These are phyloP conservation scores for Ranitomeya imitator DNA, from an alignment of 2,113 vertebrate species.

Conservation along the genomic window DNA sequence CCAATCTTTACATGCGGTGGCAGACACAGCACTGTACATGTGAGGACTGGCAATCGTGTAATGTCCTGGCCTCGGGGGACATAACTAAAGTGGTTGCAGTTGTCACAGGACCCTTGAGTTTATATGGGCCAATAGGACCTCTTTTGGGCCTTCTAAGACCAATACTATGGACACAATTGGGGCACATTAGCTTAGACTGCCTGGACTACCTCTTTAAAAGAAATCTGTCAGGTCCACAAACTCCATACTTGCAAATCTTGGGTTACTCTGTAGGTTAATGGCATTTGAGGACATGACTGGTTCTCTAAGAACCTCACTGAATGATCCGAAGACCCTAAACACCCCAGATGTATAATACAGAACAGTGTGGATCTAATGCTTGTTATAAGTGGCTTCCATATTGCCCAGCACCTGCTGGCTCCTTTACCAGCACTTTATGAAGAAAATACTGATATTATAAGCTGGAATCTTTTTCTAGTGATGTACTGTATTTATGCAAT, in stretches of 20 bases:
- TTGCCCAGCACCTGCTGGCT: not conserved
- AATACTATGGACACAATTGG: too few relatives aligned
- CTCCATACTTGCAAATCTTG: too few relatives aligned
- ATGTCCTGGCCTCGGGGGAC: not conserved
- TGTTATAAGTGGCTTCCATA: not conserved
- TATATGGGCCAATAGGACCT: too few relatives aligned
- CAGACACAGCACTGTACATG: not conserved
- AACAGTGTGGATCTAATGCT: not conserved
- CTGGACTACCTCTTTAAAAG: too few relatives aligned
- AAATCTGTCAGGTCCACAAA: too few relatives aligned
- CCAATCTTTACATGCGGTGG: not conserved
- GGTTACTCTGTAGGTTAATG: too few relatives aligned
- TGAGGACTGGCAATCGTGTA: not conserved
- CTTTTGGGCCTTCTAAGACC: too few relatives aligned
- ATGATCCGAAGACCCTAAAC: not conserved
- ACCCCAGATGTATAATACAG: not conserved
- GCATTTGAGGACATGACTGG: too few relatives aligned
- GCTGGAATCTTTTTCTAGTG: constrained; percentile 6
- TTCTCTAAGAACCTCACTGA: not conserved
- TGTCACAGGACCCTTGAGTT: too few relatives aligned
- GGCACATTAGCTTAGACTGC: too few relatives aligned
- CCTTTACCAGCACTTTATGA: constrained; percentile 46
- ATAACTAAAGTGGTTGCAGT: too few relatives aligned
- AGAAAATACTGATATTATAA: constrained; percentile 16
- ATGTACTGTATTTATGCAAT: constrained; percentile 51